Evolutionary conservation across 1,140 invertebrate genomes (phyloP).

Genomic region (Drosophila eugracilis): DNA sequence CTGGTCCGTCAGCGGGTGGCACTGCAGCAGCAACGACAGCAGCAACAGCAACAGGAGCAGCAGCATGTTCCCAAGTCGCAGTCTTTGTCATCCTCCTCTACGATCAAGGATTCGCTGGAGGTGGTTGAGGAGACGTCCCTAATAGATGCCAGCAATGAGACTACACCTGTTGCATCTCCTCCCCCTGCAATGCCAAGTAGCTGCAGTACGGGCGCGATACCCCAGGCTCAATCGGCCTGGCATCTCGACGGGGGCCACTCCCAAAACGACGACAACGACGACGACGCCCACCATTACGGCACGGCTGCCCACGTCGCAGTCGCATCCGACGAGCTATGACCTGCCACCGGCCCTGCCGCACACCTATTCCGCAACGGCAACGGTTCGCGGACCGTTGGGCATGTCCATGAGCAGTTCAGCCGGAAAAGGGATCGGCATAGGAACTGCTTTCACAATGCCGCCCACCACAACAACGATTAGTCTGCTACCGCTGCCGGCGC

Average conservation of each 20-base stretch:
- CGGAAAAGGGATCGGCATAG: background rate
- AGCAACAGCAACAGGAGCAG: slow-evolving; percentile 36
- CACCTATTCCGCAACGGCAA: slow-evolving; percentile 66
- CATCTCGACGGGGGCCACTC: slow-evolving; percentile 66
- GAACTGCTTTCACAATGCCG: slow-evolving; percentile 27
- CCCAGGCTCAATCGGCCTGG: slow-evolving; percentile 57
- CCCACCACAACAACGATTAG: slow-evolving; percentile 72
- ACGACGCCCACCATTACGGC: slow-evolving; percentile 49
- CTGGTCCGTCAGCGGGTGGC: slow-evolving; percentile 73
- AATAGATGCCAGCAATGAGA: slow-evolving; percentile 47
- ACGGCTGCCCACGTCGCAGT: slow-evolving; percentile 71
- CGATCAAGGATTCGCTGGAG: slow-evolving; percentile 64
- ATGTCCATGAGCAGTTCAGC: slow-evolving; percentile 71
- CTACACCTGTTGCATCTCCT: slow-evolving; percentile 2
- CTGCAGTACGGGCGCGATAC: slow-evolving; percentile 72
- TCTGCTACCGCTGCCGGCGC: slow-evolving; percentile 66
- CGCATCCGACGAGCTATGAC: slow-evolving; percentile 73
- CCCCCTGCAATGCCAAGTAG: slow-evolving; percentile 48
- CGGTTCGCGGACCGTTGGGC: slow-evolving; percentile 71
- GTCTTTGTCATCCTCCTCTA: slow-evolving; percentile 74
- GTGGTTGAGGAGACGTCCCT: slow-evolving; percentile 61
- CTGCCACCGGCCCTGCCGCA: slow-evolving; percentile 73
- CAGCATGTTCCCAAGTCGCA: slow-evolving; percentile 51
- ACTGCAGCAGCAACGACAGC: slow-evolving; percentile 64
- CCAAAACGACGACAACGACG: slow-evolving; percentile 55